Evolutionary conservation across 1,140 invertebrate genomes (phyloP).

Genomic region (Melipona quadrifasciata): DNA sequence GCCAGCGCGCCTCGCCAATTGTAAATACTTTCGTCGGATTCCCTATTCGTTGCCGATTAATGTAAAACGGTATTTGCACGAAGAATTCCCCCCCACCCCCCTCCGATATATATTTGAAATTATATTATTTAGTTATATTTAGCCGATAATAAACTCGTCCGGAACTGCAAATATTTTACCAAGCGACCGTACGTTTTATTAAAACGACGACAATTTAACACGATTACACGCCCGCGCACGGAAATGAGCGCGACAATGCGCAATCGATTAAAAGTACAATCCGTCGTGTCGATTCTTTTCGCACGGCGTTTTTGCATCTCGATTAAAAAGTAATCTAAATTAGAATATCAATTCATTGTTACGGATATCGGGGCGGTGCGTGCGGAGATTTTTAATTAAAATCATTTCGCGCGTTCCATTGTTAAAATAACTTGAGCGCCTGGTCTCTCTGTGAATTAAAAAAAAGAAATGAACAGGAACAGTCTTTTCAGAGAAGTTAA

Average conservation of each 20-base stretch:
- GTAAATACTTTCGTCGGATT: not conserved
- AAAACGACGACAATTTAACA: not conserved
- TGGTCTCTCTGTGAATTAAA: not conserved
- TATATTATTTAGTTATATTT: not conserved
- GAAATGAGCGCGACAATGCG: not conserved
- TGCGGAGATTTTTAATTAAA: slow-evolving; percentile 1
- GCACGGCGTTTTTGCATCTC: not conserved
- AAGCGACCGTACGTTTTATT: not conserved
- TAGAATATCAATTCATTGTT: not conserved
- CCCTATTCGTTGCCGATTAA: not conserved
- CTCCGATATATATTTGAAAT: not conserved
- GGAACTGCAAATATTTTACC: not conserved
- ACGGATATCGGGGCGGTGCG: not conserved
- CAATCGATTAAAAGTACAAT: not conserved
- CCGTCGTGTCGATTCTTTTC: not conserved
- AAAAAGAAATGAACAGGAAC: not conserved
- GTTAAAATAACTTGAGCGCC: slow-evolving; percentile 19
- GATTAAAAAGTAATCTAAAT: not conserved
- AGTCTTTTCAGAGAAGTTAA: not conserved
- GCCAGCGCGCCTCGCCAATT: too few relatives aligned
- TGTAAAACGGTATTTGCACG: too few relatives aligned
- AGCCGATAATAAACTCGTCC: not conserved
- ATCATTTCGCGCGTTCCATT: not conserved
- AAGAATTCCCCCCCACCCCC: not conserved
- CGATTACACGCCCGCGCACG: too few relatives aligned